Conservation (phyloP, 2,888 invertebrate species). For the Sylvicola cinctus region DNA sequence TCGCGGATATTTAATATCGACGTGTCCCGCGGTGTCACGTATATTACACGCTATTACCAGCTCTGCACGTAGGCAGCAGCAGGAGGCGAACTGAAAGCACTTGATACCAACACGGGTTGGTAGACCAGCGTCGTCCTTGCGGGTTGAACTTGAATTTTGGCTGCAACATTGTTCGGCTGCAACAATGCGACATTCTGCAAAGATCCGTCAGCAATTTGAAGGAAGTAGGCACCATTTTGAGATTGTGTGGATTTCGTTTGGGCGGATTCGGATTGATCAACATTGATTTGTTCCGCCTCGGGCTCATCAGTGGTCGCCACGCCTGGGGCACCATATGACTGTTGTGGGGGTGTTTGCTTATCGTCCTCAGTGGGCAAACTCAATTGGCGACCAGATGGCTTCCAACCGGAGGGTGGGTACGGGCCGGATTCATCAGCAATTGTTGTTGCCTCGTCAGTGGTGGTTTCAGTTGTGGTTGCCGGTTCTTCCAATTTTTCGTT, state of each 20-base stretch:
- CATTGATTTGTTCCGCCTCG: slow-evolving; percentile 3
- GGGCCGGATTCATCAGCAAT: no score
- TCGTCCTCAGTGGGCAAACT: slow-evolving; percentile 4
- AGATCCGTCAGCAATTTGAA: slow-evolving; percentile 5
- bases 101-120: no score
- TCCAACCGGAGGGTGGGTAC: slow-evolving; percentile 6
- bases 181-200: slow-evolving; percentile 3
- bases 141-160: neutral
- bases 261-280: slow-evolving; percentile 1
- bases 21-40: no score
- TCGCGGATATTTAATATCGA: no score
- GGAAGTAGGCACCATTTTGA: slow-evolving; percentile 1
- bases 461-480: no score
- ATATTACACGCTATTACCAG: no score
- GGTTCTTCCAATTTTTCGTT: no score
- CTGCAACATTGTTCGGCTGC: neutral
- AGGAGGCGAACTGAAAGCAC: no score
- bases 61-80: no score
- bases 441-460: no score
- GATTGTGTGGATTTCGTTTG: no score
- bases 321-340: slow-evolving; percentile 1
- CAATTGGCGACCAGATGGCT: slow-evolving; percentile 5
- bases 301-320: slow-evolving; percentile 4
- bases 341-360: neutral
- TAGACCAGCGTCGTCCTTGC: neutral